Conservation (phyloP, 2,113 vertebrate genomes). For the Prietella phreatophila region DNA sequence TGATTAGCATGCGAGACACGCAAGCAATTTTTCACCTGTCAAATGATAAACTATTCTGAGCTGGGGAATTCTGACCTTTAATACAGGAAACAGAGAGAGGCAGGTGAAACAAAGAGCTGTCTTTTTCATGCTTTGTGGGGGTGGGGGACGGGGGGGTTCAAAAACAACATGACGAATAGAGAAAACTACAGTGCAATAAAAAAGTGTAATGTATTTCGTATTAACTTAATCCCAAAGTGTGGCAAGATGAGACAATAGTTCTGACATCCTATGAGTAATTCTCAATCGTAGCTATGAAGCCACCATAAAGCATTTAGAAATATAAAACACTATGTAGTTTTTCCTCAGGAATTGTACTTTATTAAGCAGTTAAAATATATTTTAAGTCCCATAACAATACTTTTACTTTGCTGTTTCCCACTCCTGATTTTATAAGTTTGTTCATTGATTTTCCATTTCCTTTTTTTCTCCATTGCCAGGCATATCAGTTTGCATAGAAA, state of each 20-base stretch:
- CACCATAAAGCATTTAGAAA: neutral
- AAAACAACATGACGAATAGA: neutral
- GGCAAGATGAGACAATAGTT: neutral
- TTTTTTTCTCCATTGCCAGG: neutral
- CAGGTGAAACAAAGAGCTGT: neutral
- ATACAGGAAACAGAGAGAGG: neutral
- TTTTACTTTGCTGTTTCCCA: neutral
- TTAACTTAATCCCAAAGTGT: neutral
- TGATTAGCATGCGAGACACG: slow-evolving; percentile 8
- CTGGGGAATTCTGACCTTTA: slow-evolving; percentile 15
- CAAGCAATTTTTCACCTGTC: slow-evolving; percentile 2
- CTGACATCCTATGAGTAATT: neutral
- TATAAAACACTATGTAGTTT: neutral
- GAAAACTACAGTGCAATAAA: neutral
- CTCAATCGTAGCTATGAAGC: neutral
- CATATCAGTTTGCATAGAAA: neutral
- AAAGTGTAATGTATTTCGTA: neutral
- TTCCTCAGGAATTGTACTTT: neutral
- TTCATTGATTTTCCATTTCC: neutral
- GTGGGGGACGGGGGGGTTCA: too few species aligned
- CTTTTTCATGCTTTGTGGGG: neutral
- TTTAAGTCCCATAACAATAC: neutral
- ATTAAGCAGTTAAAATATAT: neutral
- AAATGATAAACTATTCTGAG: neutral
- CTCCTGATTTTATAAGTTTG: neutral